Evolutionary conservation across 2,888 invertebrate species (phyloP), one percentile per base, ranked within the genome.

Genomic region (Buathra laborator): DNA sequence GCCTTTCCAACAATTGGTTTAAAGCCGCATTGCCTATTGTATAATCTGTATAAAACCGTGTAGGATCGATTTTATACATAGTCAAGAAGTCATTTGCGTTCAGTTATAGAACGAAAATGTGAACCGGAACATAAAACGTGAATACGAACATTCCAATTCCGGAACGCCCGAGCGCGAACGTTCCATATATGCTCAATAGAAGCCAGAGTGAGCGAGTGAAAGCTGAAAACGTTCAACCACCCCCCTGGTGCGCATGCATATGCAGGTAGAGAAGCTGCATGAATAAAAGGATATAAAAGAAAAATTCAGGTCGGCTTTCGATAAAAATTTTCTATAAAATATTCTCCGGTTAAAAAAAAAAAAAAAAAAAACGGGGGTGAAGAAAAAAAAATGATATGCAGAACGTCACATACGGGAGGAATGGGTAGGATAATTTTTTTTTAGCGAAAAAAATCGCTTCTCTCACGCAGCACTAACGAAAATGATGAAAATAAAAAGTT

Each of bases 261-360:
- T 74, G 72, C 59, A 74, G 43, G 56, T 19, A 24, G 16, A 74
- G 16, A 74, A 44, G 29, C 29, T 74, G 72, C 44, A 74, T 59
- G 72, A 59, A 74, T 74, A 74, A 74, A 74, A 62, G 46, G 19
- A 32, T 59, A 74, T 74, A 74, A 72, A 72, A 44, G 59, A 56
- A 29, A 51, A 59, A 62, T 72, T 72, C 43, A 46, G 29, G 59
- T 59, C 72, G 24, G 29, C 14, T 16, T 32, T 19, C 53, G 70
- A 70, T 46, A 53, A 53, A 56, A 56, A 24, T 19, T 19, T 56
- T 19, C 56, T 56, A 56, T 56, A 19, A 56, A 56, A 74, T 59
- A 74, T 74, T 74, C 72, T 37, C 16, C 9, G n/a, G 37, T 14
- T 6, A 59, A 14, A n/a, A 5, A 51, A n/a, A 12, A 12, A 59